Conservation (phyloP, 2,113 vertebrate genomes). For the Marmota flaviventris region DNA sequence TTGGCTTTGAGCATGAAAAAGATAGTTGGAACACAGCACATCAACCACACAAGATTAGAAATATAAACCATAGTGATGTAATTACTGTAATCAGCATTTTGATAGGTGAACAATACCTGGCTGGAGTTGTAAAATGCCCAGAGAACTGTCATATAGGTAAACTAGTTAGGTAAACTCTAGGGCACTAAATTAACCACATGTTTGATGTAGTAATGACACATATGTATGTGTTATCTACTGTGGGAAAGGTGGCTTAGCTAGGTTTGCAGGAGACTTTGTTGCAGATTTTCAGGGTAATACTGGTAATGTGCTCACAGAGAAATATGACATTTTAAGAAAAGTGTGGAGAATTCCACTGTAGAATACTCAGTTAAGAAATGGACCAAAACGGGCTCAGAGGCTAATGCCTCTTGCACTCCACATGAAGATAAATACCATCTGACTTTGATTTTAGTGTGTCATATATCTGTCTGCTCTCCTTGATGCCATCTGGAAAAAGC, state of each 20-base stretch:
- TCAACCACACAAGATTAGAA: neutral
- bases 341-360: neutral
- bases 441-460: constrained; percentile 26
- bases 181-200: neutral
- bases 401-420: neutral
- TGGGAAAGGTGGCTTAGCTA: neutral
- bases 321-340: neutral
- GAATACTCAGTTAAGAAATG: constrained; percentile 9
- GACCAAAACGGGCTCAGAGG: neutral
- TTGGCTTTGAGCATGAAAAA: constrained; percentile 18
- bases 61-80: neutral
- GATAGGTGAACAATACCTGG: neutral
- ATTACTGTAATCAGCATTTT: constrained; percentile 24
- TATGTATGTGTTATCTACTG: neutral
- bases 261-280: neutral
- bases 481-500: constrained; percentile 48
- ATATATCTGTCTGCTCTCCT: neutral
- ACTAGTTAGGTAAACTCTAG: neutral
- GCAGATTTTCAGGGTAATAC: neutral
- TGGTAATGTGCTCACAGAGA: neutral
- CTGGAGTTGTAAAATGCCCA: neutral
- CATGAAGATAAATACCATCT: neutral
- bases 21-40: neutral
- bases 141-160: neutral
- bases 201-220: neutral